Evolutionary conservation across 2,888 invertebrate genomes (phyloP), one percentile per base, ranked within the genome.

Genomic region (Syrphus vitripennis): DNA sequence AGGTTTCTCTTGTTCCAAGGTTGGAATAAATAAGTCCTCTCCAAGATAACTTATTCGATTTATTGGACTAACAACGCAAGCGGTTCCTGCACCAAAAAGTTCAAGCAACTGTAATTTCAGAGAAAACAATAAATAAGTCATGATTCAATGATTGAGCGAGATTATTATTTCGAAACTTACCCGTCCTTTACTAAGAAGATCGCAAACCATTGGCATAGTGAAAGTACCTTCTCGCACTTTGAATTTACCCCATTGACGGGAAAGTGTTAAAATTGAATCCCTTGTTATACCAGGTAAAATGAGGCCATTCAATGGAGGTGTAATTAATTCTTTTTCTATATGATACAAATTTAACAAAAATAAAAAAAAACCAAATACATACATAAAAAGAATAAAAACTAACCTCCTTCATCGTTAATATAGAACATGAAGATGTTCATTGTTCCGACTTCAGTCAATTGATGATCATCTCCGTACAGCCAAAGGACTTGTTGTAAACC

Each of bases 1-100:
- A 0, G 97, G 96, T 78, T 95, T 94, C 88, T 96, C 95, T 88
- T 95, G 94, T 88, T 95, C 93, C 93, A 95, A 94, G 19, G 97
- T 97, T 67, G 97, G 97, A 88, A 97, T 94, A 67, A 93, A 90
- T 34, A 96, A 93, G 72, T 94, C 92, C 69, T 94, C 93, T 4
- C 95, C 96, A 88, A 96, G 90, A 92, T 97, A 99, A 75, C 96
- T 94, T 83, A 99, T 97, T 83, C 95, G 94, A 77, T 96, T 96
- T 74, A 99, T 95, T 0, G 99, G 99, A 90, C 97, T 97, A 19
- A 99, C 97, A 61, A 98, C 94, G 89, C 98, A 98, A 0, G 99
- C 99, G 26, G 99, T 99, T 75, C 99, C 99, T n/a, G 98, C 95
- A 78, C 99, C 99, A 92, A 99, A 99, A 92, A 99, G 94, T 93